Evolutionary conservation across 2,113 vertebrate genomes (phyloP), one percentile per base, ranked within the genome.

Genomic region (Megaceryle maxima): DNA sequence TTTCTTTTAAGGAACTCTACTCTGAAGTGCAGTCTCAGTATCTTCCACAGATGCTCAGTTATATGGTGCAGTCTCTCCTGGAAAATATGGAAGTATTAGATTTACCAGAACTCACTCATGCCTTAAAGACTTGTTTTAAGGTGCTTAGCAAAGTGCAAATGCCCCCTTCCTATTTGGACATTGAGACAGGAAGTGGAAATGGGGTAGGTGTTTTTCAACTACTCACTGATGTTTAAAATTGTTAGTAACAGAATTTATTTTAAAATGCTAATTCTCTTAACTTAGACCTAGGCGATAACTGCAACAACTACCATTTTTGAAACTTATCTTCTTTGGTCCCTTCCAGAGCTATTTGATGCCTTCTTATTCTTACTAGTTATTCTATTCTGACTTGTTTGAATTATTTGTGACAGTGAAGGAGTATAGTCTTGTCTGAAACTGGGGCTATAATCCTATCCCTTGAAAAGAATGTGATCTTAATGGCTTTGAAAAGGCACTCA

Each of bases 81-180:
- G 97, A 97, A 83, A 98, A 99, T 81, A 94, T 99, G 97, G 97
- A 98, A 35, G 82, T 93, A 3, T 62, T 99, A 28, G 97, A 95
- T 87, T 95, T 99, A 39, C 95, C 98, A 7, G 99, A 99, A 14
- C 98, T 99, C 87, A 99, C 99, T 2, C 98, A 99, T 2, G 97
- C 98, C 44, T 96, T 99, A 80, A 98, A 98, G 39, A 98, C 99
- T 0, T 99, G 99, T 90, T 99, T 99, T 88, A 99, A 99, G 94
- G 98, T 99, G 87, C 98, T 99, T 64, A 99, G 99, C 97, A 99
- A 99, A 96, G 99, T 99, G 82, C 99, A 99, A 96, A 99, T 99
- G 99, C 99, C 99, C 0, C 99, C 99, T 29, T 98, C 98, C 73
- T 99, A 98, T 96, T 97, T 99, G 96, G 99, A 99, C 35, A 43